A percentile compares a stretch with the other conserved stretches of the same genome.
Evolutionary conservation across 2,797 vertebrate species (phyloP).

Genomic region (Dipus sagitta): DNA sequence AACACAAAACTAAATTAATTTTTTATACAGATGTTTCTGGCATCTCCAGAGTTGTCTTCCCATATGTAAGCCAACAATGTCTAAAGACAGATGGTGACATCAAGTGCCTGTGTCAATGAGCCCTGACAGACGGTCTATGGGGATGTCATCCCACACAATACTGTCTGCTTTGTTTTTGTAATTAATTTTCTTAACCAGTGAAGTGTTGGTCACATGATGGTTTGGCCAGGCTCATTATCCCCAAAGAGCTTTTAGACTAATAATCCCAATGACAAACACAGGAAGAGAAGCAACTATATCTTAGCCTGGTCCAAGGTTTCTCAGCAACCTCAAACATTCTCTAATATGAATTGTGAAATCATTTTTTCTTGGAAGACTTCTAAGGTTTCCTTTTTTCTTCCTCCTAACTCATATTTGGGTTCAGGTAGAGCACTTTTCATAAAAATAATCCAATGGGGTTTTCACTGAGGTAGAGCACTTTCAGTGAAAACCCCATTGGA

Average conservation of each 20-base stretch:
- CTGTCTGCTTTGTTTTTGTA: slow-evolving; percentile 50
- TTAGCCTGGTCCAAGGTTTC: neutral
- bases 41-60: slow-evolving; percentile 14
- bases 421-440: neutral
- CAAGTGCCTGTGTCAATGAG: neutral
- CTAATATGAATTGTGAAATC: neutral
- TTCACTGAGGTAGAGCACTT: neutral
- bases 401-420: neutral
- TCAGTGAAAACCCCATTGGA: neutral
- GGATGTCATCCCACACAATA: slow-evolving; percentile 1
- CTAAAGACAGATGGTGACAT: slow-evolving; percentile 6
- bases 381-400: slow-evolving; percentile 8
- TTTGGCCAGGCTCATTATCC: slow-evolving; percentile 19
- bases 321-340: neutral
- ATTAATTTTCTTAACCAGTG: slow-evolving; percentile 65
- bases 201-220: neutral
- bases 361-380: neutral
- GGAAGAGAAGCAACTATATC: slow-evolving; percentile 16
- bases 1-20: slow-evolving; percentile 10
- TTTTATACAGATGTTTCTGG: neutral
- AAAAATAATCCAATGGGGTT: too few species aligned
- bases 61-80: neutral
- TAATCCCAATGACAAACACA: neutral
- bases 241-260: slow-evolving; percentile 55
- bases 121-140: neutral